Conservation (phyloP, 2,797 vertebrate genomes). For the Typhlichthys eigenmanni region DNA sequence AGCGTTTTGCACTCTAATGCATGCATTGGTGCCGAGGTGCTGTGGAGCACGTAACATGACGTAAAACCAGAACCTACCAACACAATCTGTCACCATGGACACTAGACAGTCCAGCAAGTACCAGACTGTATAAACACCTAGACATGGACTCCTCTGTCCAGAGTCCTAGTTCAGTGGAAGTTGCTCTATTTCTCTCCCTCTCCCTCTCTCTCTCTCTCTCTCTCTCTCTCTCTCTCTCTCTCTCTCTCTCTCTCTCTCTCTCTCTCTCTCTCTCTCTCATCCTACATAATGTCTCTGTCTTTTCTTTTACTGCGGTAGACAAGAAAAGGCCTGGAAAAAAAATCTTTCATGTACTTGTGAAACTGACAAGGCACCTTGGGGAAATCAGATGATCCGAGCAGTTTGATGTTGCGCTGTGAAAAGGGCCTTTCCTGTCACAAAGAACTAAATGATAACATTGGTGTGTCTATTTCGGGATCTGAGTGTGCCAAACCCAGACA, state of each 20-base stretch:
- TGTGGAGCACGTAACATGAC: conserved; percentile 3
- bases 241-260: conserved; percentile 15
- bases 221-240: conserved; percentile 20
- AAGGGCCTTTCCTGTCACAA: conserved; percentile 39
- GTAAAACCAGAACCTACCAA: conserved; percentile 26
- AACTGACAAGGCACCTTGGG: conserved; percentile 38
- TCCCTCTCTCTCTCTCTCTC: conserved; percentile 22
- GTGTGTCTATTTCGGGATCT: conserved; percentile 48
- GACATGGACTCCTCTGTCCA: neutral
- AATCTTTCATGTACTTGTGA: conserved; percentile 31
- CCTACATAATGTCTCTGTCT: conserved; percentile 26
- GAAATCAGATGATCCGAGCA: conserved; percentile 46
- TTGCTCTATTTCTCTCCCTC: conserved; percentile 24
- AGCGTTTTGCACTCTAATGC: no score
- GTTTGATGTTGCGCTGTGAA: conserved; percentile 45
- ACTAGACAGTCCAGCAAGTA: conserved; percentile 31
- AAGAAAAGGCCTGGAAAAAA: conserved; percentile 13
- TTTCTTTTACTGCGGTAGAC: conserved; percentile 31
- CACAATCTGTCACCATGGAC: conserved; percentile 16
- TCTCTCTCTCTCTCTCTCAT: conserved; percentile 3
- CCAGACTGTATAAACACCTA: conserved; percentile 22
- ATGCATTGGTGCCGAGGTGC: neutral
- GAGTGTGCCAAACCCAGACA: conserved; percentile 7
- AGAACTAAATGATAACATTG: conserved; percentile 47
- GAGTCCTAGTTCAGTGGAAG: neutral